Conservation (phyloP, 2,888 invertebrate species). For the Ptychoptera contaminata region DNA sequence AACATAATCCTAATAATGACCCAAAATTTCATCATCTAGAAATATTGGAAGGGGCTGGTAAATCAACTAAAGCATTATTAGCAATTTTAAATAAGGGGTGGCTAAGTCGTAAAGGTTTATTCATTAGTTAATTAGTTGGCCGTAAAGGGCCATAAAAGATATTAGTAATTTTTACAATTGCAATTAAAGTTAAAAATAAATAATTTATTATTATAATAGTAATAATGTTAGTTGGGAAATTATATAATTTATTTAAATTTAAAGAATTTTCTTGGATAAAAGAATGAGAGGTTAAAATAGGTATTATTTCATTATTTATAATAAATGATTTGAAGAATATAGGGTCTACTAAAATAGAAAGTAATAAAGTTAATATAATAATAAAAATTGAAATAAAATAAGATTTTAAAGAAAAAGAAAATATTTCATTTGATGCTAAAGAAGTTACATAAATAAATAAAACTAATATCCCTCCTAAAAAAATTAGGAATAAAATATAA, state of each 20-base stretch:
- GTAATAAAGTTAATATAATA: slow-evolving; percentile 16
- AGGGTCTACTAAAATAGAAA: slow-evolving; percentile 17
- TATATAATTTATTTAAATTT: slow-evolving; percentile 37
- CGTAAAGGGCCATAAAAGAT: slow-evolving; percentile 38
- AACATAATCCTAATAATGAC: slow-evolving; percentile 43
- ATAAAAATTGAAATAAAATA: slow-evolving; percentile 17
- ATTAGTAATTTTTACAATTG: slow-evolving; percentile 41
- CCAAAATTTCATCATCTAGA: slow-evolving; percentile 53
- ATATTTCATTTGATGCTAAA: slow-evolving; percentile 44
- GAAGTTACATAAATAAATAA: slow-evolving; percentile 49
- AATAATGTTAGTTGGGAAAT: slow-evolving; percentile 34
- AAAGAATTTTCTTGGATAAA: slow-evolving; percentile 30
- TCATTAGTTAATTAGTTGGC: slow-evolving; percentile 34
- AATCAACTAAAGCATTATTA: slow-evolving; percentile 39
- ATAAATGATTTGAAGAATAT: slow-evolving; percentile 22
- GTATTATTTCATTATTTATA: slow-evolving; percentile 28
- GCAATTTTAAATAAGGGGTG: slow-evolving; percentile 39
- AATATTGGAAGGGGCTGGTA: slow-evolving; percentile 46
- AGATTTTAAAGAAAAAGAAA: slow-evolving; percentile 26
- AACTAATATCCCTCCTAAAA: slow-evolving; percentile 46
- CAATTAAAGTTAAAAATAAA: slow-evolving; percentile 41
- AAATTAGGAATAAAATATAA: slow-evolving; percentile 44
- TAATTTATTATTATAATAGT: slow-evolving; percentile 40
- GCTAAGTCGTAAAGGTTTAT: slow-evolving; percentile 31
- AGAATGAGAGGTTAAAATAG: slow-evolving; percentile 15